Percentiles rank a stretch among this genome's conserved stretches.
These are phyloP conservation scores for Labeo catla DNA, from an alignment of 2,113 vertebrate species.

Conservation along the genomic window DNA sequence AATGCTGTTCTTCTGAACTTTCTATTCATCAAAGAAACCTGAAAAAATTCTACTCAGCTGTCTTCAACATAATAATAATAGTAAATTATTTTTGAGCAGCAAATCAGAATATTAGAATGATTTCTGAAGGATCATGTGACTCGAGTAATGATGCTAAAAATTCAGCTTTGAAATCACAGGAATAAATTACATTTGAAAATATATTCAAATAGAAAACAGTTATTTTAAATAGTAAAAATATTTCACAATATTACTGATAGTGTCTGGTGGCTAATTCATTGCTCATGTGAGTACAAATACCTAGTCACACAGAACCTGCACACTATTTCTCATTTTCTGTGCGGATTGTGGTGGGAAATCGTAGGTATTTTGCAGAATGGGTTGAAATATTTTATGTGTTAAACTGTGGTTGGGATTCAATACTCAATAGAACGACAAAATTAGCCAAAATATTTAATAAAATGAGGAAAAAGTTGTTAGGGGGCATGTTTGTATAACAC, in stretches of 20 bases:
- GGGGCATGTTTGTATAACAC: not conserved
- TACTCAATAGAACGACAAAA: not conserved
- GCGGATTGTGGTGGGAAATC: not conserved
- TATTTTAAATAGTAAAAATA: not conserved
- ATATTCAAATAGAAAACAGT: not conserved
- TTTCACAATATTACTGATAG: too few relatives aligned
- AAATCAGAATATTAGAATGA: not conserved
- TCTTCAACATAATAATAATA: not conserved
- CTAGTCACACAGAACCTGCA: too few relatives aligned
- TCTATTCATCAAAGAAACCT: too few relatives aligned
- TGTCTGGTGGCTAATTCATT: too few relatives aligned
- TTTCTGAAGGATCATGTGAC: not conserved
- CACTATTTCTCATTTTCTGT: not conserved
- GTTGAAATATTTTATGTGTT: not conserved
- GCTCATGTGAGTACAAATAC: too few relatives aligned
- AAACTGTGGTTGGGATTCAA: not conserved
- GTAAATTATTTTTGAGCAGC: not conserved
- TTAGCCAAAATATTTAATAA: too few relatives aligned
- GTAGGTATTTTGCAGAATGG: not conserved
- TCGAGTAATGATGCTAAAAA: not conserved
- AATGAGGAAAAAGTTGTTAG: too few relatives aligned
- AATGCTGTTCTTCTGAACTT: too few relatives aligned
- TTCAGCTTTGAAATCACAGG: not conserved
- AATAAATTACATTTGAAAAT: not conserved
- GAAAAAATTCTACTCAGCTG: too few relatives aligned